Conservation (phyloP, 2,888 invertebrate genomes). For the Drosophila sordidapex region DNA sequence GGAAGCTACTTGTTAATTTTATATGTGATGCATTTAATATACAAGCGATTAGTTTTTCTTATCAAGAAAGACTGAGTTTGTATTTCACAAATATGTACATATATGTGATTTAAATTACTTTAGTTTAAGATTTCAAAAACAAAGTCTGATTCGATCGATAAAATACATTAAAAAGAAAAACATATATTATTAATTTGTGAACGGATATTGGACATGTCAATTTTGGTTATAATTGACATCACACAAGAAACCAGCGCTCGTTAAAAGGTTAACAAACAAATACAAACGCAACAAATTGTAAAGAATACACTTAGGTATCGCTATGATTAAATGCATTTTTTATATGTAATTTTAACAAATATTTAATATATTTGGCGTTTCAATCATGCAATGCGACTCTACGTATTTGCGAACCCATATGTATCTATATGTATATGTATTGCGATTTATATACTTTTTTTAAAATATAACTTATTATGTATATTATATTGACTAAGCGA, state of each 20-base stretch:
- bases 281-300: conserved; percentile 18
- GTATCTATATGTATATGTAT: conserved; percentile 15
- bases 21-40: conserved; percentile 21
- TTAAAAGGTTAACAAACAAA: conserved; percentile 18
- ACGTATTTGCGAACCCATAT: conserved; percentile 27
- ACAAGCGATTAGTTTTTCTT: conserved; percentile 17
- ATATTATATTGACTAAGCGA: conserved; percentile 39
- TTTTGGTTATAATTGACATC: conserved; percentile 23
- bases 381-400: conserved; percentile 21
- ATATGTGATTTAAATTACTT: conserved; percentile 7
- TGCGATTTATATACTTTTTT: background rate
- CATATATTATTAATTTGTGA: conserved; percentile 35
- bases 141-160: background rate
- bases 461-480: conserved; percentile 13
- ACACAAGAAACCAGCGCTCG: conserved; percentile 4
- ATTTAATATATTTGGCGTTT: conserved; percentile 27
- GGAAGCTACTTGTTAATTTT: conserved; percentile 26
- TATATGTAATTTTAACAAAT: conserved; percentile 45
- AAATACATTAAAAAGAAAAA: conserved; percentile 22
- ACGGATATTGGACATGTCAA: conserved; percentile 38
- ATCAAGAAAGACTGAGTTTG: conserved; percentile 10
- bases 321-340: conserved; percentile 49
- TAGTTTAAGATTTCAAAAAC: conserved; percentile 1
- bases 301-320: conserved; percentile 24
- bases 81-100: background rate